phyloP scores from a whole-genome alignment of 2,888 invertebrate species.

The Drosophila kanekoi region DNA sequence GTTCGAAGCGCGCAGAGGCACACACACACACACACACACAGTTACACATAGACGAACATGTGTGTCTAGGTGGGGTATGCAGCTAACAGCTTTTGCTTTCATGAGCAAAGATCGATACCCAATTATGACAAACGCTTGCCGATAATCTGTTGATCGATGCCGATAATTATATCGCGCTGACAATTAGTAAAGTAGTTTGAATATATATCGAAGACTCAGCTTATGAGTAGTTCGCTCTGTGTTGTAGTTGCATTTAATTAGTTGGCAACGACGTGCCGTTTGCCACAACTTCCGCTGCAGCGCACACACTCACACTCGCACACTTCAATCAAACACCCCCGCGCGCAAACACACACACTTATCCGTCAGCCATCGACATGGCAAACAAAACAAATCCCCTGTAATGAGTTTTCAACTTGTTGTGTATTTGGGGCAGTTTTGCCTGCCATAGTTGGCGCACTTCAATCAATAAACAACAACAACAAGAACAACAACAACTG shows the following conservation, averaged over 20 bases:
- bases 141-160: constrained; percentile 30
- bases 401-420: constrained; percentile 68
- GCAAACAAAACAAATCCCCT: constrained; percentile 58
- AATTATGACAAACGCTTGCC: constrained; percentile 12
- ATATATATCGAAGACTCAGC: constrained; percentile 5
- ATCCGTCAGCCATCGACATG: constrained; percentile 48
- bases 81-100: constrained; percentile 29
- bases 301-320: constrained; percentile 2
- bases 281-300: constrained; percentile 68
- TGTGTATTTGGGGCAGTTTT: constrained; percentile 73
- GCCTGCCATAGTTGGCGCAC: constrained; percentile 59
- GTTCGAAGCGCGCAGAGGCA: constrained; percentile 9
- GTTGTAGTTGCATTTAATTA: constrained; percentile 61
- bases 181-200: background rate
- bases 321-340: constrained; percentile 45
- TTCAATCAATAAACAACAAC: constrained; percentile 72
- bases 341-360: constrained; percentile 35
- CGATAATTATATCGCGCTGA: constrained; percentile 29
- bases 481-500: constrained; percentile 33
- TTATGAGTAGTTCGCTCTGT: constrained; percentile 14
- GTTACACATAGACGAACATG: constrained; percentile 2
- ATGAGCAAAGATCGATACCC: constrained; percentile 10
- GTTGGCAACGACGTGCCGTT: constrained; percentile 49
- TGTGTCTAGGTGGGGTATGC: constrained; percentile 26
- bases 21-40: constrained; percentile 5